Percentiles rank a stretch among this genome's conserved stretches.
These are phyloP conservation scores for Eilema depressum DNA, from an alignment of 2,888 invertebrate species.

Conservation along the genomic window DNA sequence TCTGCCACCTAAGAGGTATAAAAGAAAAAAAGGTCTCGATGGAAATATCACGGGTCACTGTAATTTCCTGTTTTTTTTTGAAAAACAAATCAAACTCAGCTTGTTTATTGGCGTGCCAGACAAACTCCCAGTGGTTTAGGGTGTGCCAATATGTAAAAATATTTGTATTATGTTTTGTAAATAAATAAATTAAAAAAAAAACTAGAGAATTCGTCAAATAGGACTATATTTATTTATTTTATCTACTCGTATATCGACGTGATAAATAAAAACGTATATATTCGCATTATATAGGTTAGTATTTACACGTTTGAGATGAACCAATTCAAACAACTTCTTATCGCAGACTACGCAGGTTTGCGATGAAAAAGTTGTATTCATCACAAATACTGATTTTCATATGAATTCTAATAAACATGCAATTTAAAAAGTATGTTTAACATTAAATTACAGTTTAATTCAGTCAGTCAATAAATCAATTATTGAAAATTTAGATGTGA, in stretches of 20 bases:
- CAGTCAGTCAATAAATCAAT: neutral
- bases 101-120: no score
- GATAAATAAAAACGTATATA: neutral
- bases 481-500: neutral
- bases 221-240: neutral
- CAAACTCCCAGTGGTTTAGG: no score
- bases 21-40: no score
- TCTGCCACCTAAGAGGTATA: no score
- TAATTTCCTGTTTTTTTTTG: no score
- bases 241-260: neutral
- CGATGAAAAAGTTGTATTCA: neutral
- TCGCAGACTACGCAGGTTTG: neutral
- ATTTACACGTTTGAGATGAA: neutral
- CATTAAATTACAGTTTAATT: constrained; percentile 1
- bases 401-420: neutral
- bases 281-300: neutral
- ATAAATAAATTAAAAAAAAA: neutral
- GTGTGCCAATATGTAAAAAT: no score
- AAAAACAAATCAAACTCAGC: no score
- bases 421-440: neutral
- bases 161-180: no score
- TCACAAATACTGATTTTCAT: neutral
- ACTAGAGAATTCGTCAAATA: neutral
- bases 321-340: neutral
- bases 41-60: neutral